Percentiles rank a stretch among this genome's conserved stretches.
Evolutionary conservation across 2,113 vertebrate genomes (phyloP).

Genomic region (Nerophis ophidion): DNA sequence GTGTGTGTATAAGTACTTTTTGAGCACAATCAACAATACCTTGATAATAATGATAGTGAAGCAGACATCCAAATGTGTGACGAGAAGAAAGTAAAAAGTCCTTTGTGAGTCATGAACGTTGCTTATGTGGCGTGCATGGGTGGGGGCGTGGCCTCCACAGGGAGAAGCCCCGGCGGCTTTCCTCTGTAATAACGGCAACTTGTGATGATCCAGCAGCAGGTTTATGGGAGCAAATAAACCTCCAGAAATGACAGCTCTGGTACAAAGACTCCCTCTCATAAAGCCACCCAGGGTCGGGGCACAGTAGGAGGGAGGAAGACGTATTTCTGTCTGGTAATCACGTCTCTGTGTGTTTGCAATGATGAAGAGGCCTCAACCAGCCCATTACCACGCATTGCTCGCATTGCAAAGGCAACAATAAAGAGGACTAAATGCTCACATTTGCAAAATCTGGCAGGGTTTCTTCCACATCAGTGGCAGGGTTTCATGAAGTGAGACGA

Average conservation of each 20-base stretch:
- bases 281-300: constrained; percentile 53
- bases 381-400: constrained; percentile 12
- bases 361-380: constrained; percentile 5
- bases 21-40: too few species aligned
- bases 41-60: too few species aligned
- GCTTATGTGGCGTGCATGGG: background rate
- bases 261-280: constrained; percentile 63
- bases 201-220: constrained; percentile 8
- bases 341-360: constrained; percentile 1
- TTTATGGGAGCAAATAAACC: constrained; percentile 12
- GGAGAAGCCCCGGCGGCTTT: constrained; percentile 13
- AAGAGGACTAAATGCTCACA: constrained; percentile 3
- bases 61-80: too few species aligned
- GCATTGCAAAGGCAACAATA: constrained; percentile 18
- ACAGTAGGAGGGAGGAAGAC: constrained; percentile 9
- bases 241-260: constrained; percentile 47
- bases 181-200: constrained; percentile 26
- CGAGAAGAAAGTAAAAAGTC: background rate
- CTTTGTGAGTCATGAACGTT: constrained; percentile 1
- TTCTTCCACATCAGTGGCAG: constrained; percentile 23
- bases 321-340: constrained; percentile 6
- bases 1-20: too few species aligned
- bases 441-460: constrained; percentile 6
- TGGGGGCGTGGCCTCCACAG: constrained; percentile 14
- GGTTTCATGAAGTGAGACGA: constrained; percentile 39